Evolutionary conservation across 2,797 vertebrate genomes (phyloP).

Genomic region (Ptychobarbus kaznakovi): DNA sequence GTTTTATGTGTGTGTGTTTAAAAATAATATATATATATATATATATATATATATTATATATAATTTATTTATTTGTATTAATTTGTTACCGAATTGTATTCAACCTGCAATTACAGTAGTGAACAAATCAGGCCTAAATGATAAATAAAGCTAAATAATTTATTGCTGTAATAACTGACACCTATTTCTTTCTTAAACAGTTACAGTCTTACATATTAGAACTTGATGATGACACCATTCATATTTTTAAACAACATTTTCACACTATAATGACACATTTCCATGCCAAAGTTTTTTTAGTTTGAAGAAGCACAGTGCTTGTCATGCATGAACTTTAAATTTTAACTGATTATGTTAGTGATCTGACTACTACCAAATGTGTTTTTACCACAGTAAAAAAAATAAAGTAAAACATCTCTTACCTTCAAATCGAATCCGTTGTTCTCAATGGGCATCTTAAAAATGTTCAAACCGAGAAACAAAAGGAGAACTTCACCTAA

Average conservation of each 20-base stretch:
- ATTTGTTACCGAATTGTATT: not conserved
- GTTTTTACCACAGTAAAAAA: not conserved
- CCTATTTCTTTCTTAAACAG: not conserved
- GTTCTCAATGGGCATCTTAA: not conserved
- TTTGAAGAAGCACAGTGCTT: not conserved
- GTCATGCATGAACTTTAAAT: not conserved
- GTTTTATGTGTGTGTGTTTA: too few species aligned
- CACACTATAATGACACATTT: not conserved
- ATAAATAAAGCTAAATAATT: not conserved
- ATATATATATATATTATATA: too few species aligned
- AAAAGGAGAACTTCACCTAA: conserved; percentile 45
- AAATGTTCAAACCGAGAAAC: not conserved
- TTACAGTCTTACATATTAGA: not conserved
- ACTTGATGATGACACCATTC: not conserved
- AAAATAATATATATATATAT: too few species aligned
- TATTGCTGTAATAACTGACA: not conserved
- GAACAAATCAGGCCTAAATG: not conserved
- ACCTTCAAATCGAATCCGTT: not conserved
- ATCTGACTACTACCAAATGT: not conserved
- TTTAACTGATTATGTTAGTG: not conserved
- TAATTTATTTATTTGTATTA: too few species aligned
- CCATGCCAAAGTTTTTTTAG: not conserved
- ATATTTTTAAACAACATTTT: not conserved
- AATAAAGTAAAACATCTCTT: too few species aligned
- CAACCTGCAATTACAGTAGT: not conserved